These are phyloP conservation scores for Siniperca chuatsi DNA, from an alignment of 2,113 vertebrate species.

Conservation along the genomic window DNA sequence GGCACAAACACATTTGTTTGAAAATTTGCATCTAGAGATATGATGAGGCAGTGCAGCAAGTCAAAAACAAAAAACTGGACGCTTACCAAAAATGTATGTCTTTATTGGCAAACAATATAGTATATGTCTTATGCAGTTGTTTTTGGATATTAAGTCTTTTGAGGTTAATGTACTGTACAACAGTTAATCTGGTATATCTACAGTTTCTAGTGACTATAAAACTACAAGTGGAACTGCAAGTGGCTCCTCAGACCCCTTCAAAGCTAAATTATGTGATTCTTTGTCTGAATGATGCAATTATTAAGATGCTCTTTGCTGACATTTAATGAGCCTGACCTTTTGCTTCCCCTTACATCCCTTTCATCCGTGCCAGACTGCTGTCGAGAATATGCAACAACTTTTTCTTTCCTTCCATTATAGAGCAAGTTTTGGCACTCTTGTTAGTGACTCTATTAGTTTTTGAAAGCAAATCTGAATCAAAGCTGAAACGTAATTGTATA, in stretches of 20 bases:
- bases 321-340: constrained; percentile 83
- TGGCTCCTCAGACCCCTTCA: constrained; percentile 38
- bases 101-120: constrained; percentile 1
- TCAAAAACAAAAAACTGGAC: background rate
- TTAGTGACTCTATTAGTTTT: constrained; percentile 36
- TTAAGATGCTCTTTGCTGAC: constrained; percentile 76
- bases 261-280: constrained; percentile 58
- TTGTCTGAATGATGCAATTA: constrained; percentile 70
- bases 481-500: constrained; percentile 1
- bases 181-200: background rate
- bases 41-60: constrained; percentile 1
- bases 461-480: constrained; percentile 23
- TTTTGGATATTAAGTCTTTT: constrained; percentile 16
- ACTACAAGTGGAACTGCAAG: constrained; percentile 11
- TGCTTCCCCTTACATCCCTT: constrained; percentile 43
- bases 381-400: constrained; percentile 61
- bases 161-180: constrained; percentile 31
- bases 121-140: background rate
- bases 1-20: background rate
- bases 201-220: constrained; percentile 22
- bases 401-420: constrained; percentile 25
- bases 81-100: background rate
- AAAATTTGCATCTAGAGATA: constrained; percentile 25
- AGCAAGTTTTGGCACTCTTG: constrained; percentile 12
- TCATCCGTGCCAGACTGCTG: constrained; percentile 61